Percentiles rank a stretch among this genome's conserved stretches.
phyloP scores from a whole-genome alignment of 2,797 vertebrate species.

The Gastrophryne carolinensis region DNA sequence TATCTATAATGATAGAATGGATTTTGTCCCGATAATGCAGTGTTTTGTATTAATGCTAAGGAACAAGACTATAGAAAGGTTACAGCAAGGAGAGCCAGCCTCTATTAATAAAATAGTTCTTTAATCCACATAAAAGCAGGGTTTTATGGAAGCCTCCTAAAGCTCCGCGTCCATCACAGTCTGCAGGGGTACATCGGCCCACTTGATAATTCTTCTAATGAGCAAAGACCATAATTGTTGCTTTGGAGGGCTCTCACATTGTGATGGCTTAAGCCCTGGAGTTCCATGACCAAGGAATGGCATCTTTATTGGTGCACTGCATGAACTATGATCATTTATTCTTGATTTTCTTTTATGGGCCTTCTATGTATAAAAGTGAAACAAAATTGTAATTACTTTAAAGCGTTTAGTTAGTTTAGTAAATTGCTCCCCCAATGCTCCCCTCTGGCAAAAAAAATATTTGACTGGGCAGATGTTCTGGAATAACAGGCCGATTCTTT shows the following conservation, averaged over 20 bases:
- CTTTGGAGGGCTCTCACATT: background rate
- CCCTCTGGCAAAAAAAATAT: too few species aligned
- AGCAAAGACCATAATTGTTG: background rate
- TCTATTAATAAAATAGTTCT: conserved; percentile 21
- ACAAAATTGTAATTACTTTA: too few species aligned
- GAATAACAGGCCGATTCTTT: too few species aligned
- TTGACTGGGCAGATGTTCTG: too few species aligned
- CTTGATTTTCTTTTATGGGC: background rate
- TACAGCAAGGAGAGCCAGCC: conserved; percentile 16
- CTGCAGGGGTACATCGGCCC: background rate
- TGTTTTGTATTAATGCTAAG: background rate
- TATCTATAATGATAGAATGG: background rate
- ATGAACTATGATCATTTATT: background rate
- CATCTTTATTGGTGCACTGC: background rate
- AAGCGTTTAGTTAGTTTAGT: too few species aligned
- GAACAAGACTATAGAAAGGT: conserved; percentile 11
- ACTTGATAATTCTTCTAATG: background rate
- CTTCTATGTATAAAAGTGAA: background rate
- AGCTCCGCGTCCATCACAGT: background rate
- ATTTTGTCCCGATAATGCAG: background rate
- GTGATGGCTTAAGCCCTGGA: background rate
- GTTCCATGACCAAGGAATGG: background rate
- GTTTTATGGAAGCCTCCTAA: conserved; percentile 9
- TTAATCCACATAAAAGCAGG: conserved; percentile 32
- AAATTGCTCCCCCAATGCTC: too few species aligned